These are phyloP conservation scores for Phainopepla nitens DNA, from an alignment of 2,113 vertebrate species.

Conservation along the genomic window DNA sequence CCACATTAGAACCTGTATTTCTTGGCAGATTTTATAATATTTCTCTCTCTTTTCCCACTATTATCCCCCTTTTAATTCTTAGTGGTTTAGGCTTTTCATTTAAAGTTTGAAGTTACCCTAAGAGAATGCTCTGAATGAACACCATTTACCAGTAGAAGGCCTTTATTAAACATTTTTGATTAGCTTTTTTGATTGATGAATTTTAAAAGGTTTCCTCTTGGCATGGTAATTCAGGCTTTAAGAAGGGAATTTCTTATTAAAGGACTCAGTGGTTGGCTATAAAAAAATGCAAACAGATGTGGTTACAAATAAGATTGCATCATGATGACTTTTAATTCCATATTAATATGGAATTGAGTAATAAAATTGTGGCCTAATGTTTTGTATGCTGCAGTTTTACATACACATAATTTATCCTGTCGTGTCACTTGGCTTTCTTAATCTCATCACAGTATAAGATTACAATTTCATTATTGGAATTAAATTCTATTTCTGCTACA, in stretches of 20 bases:
- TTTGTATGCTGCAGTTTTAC: constrained; percentile 9
- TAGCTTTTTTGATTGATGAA: neutral
- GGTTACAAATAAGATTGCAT: constrained; percentile 26
- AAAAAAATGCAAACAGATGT: constrained; percentile 47
- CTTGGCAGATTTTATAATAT: neutral
- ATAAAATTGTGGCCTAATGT: constrained; percentile 22
- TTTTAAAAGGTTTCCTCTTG: constrained; percentile 3
- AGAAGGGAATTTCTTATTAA: constrained; percentile 20
- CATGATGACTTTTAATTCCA: constrained; percentile 32
- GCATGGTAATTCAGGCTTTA: neutral
- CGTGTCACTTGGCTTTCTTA: constrained; percentile 6
- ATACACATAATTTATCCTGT: neutral
- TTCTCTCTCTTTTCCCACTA: too few relatives aligned
- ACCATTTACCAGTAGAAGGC: neutral
- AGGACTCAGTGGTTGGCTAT: neutral
- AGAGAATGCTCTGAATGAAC: neutral
- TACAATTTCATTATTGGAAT: constrained; percentile 4
- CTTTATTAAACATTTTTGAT: neutral
- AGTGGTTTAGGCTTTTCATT: neutral
- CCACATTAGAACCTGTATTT: neutral
- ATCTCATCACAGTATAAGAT: constrained; percentile 10
- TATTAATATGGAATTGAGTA: constrained; percentile 57
- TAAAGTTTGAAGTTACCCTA: neutral
- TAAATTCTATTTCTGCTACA: neutral
- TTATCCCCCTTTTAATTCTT: neutral